Percentiles rank a stretch among this genome's conserved stretches.
Evolutionary conservation across 2,113 vertebrate genomes (phyloP).

Genomic region (Myotis yumanensis): DNA sequence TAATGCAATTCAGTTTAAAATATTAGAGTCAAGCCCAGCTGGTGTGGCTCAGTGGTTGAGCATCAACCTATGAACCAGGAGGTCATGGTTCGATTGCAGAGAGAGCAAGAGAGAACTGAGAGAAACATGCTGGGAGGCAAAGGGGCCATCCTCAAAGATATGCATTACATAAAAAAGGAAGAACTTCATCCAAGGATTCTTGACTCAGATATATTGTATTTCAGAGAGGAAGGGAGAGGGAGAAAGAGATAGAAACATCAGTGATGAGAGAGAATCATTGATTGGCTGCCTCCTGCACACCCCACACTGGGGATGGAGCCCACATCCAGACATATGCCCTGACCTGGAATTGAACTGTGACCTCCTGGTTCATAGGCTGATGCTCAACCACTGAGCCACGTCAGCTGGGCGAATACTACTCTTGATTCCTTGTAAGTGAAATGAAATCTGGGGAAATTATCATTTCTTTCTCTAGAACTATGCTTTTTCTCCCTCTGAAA

Average conservation of each 20-base stretch:
- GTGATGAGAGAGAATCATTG: no score
- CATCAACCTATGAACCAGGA: no score
- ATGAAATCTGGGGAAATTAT: not conserved
- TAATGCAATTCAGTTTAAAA: conserved; percentile 48
- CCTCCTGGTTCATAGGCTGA: no score
- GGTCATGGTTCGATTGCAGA: not conserved
- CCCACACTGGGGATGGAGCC: no score
- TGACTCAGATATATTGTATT: not conserved
- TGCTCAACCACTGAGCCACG: no score
- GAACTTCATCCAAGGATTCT: not conserved
- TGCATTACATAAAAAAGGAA: not conserved
- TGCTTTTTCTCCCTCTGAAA: not conserved
- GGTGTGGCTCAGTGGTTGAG: no score
- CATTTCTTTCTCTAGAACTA: not conserved
- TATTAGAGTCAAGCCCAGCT: not conserved
- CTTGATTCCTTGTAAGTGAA: conserved; percentile 3
- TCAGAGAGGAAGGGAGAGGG: no score
- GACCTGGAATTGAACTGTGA: no score
- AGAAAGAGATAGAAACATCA: no score
- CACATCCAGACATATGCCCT: no score
- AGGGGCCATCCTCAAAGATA: not conserved
- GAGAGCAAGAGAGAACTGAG: not conserved
- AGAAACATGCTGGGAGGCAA: not conserved
- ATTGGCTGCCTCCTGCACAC: no score
- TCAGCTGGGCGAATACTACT: no score